phyloP scores from a whole-genome alignment of 2,888 invertebrate species.

The Torymus texanus region DNA sequence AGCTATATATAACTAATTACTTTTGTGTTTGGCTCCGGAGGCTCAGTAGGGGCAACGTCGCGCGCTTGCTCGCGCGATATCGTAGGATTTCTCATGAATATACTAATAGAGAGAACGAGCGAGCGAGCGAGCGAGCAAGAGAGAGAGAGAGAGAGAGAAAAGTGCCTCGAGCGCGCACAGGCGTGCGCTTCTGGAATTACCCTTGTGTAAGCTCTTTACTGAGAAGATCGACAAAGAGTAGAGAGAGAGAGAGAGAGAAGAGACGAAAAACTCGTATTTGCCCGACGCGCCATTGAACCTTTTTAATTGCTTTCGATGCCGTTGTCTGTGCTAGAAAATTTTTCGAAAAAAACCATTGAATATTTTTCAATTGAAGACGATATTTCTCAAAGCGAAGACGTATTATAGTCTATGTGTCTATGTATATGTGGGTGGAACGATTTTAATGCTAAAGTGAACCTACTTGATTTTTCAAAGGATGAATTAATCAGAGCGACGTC shows the following conservation, averaged over 20 bases:
- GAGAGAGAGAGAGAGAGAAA: conserved; percentile 56
- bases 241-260: not conserved
- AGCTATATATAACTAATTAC: conserved; percentile 64
- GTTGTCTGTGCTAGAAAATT: no score
- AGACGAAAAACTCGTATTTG: conserved; percentile 32
- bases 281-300: not conserved
- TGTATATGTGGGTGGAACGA: no score
- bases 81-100: conserved; percentile 68
- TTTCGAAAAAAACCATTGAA: not conserved
- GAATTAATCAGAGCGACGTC: conserved; percentile 25
- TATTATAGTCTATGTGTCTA: no score
- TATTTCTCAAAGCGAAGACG: not conserved
- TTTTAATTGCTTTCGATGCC: conserved; percentile 27
- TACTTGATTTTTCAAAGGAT: not conserved
- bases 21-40: conserved; percentile 64
- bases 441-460: not conserved
- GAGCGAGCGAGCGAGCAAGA: conserved; percentile 54
- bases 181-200: conserved; percentile 53
- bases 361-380: not conserved
- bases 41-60: conserved; percentile 55
- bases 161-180: conserved; percentile 59
- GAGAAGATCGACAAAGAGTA: conserved; percentile 61
- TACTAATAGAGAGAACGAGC: conserved; percentile 64
- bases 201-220: conserved; percentile 61
- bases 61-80: conserved; percentile 52